phyloP scores from a whole-genome alignment of 2,797 vertebrate genomes.

The Clarias pachynema region DNA sequence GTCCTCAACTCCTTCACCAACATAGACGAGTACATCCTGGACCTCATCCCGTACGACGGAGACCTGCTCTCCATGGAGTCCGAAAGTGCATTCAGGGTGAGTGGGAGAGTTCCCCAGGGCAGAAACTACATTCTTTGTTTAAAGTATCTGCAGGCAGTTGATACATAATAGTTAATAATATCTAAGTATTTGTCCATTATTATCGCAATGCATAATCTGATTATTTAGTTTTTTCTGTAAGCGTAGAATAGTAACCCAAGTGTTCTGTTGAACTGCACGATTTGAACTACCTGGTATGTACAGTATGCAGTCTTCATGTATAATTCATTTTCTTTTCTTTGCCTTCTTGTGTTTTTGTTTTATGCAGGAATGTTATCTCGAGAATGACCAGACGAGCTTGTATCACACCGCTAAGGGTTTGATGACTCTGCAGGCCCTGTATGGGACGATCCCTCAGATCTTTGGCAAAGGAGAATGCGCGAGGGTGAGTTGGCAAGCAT shows the following conservation, averaged over 20 bases:
- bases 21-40: slow-evolving; percentile 92
- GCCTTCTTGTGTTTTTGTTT: background rate
- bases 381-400: slow-evolving; percentile 95
- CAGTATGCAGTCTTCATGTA: background rate
- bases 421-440: slow-evolving; percentile 94
- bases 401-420: slow-evolving; percentile 97
- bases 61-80: slow-evolving; percentile 98
- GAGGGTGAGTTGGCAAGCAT: slow-evolving; percentile 74
- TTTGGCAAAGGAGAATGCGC: slow-evolving; percentile 97
- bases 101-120: slow-evolving; percentile 26
- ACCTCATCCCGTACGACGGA: slow-evolving; percentile 94
- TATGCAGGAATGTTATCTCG: slow-evolving; percentile 92
- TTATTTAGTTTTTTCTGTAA: background rate
- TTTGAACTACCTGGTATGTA: background rate
- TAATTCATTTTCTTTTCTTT: background rate
- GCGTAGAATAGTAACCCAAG: background rate
- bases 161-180: background rate
- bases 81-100: slow-evolving; percentile 90
- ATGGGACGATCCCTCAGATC: slow-evolving; percentile 96
- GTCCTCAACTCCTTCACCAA: slow-evolving; percentile 90
- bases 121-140: background rate
- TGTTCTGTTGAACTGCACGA: too few species aligned
- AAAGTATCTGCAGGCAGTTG: background rate
- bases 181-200: background rate
- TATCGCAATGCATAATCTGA: background rate